These are phyloP conservation scores for Actinernus sp. DNA, from an alignment of 92 coral and sea anemone genomes.

Conservation along the genomic window DNA sequence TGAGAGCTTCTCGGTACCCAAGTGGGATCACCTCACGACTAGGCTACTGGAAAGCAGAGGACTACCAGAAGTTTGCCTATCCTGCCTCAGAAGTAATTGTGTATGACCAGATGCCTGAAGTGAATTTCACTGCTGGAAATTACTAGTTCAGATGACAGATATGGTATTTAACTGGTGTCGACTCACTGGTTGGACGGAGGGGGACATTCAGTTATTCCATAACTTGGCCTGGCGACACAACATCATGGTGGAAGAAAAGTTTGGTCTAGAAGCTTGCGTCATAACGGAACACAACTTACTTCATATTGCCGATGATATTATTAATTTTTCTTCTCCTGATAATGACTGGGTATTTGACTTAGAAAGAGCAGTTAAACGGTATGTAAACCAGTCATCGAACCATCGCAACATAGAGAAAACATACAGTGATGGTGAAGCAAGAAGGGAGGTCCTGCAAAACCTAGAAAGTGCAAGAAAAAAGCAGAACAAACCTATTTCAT, in stretches of 20 bases:
- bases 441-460: conserved; percentile 41
- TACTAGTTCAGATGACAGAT: conserved; percentile 46
- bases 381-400: too few relatives aligned
- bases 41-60: conserved; percentile 75
- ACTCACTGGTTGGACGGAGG: conserved; percentile 21
- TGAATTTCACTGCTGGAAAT: conserved; percentile 54
- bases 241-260: conserved; percentile 49
- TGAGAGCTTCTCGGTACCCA: conserved; percentile 60
- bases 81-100: conserved; percentile 66
- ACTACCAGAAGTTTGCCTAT: conserved; percentile 58
- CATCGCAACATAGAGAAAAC: conserved; percentile 65
- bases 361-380: conserved; percentile 76
- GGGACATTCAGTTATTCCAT: conserved; percentile 53
- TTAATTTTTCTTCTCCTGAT: conserved; percentile 56
- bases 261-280: conserved; percentile 50
- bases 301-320: conserved; percentile 50
- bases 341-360: conserved; percentile 60
- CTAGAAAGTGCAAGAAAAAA: conserved; percentile 22
- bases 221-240: conserved; percentile 55
- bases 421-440: conserved; percentile 47
- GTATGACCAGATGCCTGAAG: conserved; percentile 30
- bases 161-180: conserved; percentile 56
- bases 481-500: conserved; percentile 10
- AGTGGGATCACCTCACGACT: conserved; percentile 63
- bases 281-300: conserved; percentile 63